A percentile compares a stretch with the other conserved stretches of the same genome.
Conservation (phyloP, 2,888 invertebrate genomes). For the Chelonus formosanus region DNA sequence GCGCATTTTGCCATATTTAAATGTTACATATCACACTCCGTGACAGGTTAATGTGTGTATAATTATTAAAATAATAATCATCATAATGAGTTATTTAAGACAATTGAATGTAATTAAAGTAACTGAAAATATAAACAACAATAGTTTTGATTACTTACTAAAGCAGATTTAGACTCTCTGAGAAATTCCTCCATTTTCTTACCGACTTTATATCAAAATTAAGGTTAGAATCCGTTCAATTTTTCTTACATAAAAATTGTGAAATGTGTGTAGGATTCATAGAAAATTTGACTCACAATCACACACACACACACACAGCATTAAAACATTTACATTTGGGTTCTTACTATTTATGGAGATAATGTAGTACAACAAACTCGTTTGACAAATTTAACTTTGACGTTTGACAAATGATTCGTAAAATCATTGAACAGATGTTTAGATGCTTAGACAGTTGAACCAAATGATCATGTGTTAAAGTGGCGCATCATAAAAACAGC, state of each 20-base stretch:
- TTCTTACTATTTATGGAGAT: no score
- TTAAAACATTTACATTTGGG: no score
- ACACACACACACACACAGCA: not conserved
- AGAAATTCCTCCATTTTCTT: conserved; percentile 52
- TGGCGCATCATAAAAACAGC: conserved; percentile 2
- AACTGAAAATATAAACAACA: no score
- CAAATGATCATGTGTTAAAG: no score
- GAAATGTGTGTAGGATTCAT: conserved; percentile 9
- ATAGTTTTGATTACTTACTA: conserved; percentile 44
- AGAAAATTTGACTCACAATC: not conserved
- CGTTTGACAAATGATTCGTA: no score
- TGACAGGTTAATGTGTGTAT: conserved; percentile 7
- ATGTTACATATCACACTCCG: conserved; percentile 1
- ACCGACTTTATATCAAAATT: not conserved
- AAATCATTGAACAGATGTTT: no score
- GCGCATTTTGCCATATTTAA: conserved; percentile 5
- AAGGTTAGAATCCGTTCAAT: conserved; percentile 22
- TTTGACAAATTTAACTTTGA: no score
- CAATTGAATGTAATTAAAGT: no score
- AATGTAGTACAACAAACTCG: no score
- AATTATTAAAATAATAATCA: no score
- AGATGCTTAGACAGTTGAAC: no score
- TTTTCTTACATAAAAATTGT: not conserved
- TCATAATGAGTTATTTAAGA: no score
- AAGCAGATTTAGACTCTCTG: conserved; percentile 44